Conservation (phyloP, 2,888 invertebrate species). For the Ferrisia virgata region DNA sequence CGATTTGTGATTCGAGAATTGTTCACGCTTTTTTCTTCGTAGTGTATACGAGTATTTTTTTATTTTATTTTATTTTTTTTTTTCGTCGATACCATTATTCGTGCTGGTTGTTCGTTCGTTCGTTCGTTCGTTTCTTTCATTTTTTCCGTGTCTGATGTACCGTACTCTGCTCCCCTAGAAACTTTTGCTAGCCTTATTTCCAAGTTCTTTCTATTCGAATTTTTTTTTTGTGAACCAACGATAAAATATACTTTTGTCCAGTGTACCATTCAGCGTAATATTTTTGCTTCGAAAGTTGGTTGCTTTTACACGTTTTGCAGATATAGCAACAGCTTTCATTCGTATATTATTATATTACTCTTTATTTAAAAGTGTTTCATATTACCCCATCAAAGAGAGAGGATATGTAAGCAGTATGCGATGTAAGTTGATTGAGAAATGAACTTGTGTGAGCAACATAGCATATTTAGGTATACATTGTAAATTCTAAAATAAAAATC, state of each 20-base stretch:
- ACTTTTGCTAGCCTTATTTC: no score
- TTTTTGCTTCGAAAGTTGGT: background rate
- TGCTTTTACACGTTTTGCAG: background rate
- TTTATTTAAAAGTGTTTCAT: background rate
- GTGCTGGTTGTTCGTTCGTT: background rate
- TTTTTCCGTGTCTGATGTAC: no score
- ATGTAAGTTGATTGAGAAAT: no score
- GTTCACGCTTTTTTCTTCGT: background rate
- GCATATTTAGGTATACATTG: no score
- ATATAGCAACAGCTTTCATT: background rate
- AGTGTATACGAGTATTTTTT: background rate
- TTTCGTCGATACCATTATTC: background rate
- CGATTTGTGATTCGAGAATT: conserved; percentile 5
- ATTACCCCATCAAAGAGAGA: background rate
- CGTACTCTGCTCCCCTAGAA: no score
- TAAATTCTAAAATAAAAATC: no score
- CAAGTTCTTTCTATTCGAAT: background rate
- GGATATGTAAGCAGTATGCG: no score
- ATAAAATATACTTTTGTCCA: background rate
- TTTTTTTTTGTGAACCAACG: background rate
- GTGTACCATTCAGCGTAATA: background rate
- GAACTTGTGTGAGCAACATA: no score
- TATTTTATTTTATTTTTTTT: no score
- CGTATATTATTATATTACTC: no score
- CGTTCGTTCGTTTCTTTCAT: background rate